A percentile compares a stretch with the other conserved stretches of the same genome.
phyloP scores from a whole-genome alignment of 2,797 vertebrate genomes.

The Phyllotis vaccarum region DNA sequence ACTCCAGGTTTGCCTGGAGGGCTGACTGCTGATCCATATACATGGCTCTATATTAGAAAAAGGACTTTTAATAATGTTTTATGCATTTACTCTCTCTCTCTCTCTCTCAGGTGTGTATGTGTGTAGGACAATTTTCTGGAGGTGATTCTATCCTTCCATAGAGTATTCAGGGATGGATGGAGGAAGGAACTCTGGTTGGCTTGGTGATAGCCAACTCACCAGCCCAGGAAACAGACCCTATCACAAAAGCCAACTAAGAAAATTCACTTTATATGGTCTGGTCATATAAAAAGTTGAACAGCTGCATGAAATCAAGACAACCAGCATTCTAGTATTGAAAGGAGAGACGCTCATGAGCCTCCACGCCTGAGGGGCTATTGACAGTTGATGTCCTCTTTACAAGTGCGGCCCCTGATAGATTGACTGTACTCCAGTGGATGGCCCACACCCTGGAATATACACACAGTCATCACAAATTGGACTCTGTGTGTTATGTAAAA shows the following conservation, averaged over 20 bases:
- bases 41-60: not conserved
- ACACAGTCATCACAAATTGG: not conserved
- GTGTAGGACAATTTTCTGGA: not conserved
- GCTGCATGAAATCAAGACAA: not conserved
- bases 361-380: not conserved
- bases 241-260: not conserved
- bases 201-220: not conserved
- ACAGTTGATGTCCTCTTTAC: not conserved
- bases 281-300: conserved; percentile 2
- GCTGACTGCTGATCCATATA: not conserved
- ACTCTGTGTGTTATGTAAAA: not conserved
- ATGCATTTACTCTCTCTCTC: not conserved
- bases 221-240: conserved; percentile 3
- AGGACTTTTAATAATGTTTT: not conserved
- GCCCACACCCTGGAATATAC: not conserved
- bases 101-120: not conserved
- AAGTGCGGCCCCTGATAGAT: not conserved
- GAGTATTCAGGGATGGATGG: not conserved
- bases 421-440: not conserved
- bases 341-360: not conserved
- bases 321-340: not conserved
- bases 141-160: not conserved
- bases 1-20: conserved; percentile 41
- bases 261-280: not conserved
- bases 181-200: not conserved